A percentile compares a stretch with the other conserved stretches of the same genome.
Conservation (phyloP, 1,140 invertebrate species). For the Idris sp. region DNA sequence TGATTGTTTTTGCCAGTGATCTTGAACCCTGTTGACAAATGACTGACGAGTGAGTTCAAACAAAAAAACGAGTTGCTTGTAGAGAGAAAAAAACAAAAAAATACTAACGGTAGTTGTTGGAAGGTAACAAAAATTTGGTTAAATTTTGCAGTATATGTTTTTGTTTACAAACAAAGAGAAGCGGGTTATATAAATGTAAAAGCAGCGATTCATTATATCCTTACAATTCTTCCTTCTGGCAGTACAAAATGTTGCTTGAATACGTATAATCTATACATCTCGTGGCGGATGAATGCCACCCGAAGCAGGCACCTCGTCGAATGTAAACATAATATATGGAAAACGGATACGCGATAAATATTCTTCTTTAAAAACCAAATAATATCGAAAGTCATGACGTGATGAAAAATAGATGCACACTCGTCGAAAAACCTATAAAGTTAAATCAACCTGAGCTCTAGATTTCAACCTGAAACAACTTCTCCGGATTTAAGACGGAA, state of each 20-base stretch:
- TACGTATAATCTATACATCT: conserved; percentile 48
- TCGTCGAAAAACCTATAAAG: too few species aligned
- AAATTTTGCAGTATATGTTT: too few species aligned
- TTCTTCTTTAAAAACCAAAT: conserved; percentile 15
- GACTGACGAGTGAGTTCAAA: too few species aligned
- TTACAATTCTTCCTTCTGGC: conserved; percentile 30
- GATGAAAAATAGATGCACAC: too few species aligned
- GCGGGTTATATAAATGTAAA: conserved; percentile 9
- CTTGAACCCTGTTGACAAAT: too few species aligned
- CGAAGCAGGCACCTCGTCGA: conserved; percentile 7
- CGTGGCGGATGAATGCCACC: conserved; percentile 39
- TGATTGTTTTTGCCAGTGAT: too few species aligned
- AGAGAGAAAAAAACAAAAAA: conserved; percentile 3
- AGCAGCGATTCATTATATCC: conserved; percentile 33
- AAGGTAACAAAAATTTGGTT: neutral
- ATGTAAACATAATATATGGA: conserved; percentile 46
- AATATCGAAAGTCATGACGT: conserved; percentile 24
- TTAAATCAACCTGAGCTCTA: too few species aligned
- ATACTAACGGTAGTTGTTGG: neutral
- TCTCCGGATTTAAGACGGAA: too few species aligned
- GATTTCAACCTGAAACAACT: too few species aligned
- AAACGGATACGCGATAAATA: conserved; percentile 36
- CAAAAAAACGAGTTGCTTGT: too few species aligned
- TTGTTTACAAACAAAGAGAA: conserved; percentile 42
- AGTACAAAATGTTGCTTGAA: conserved; percentile 39